phyloP scores from a whole-genome alignment of 2,888 invertebrate species.

The Sthenelais limicola region DNA sequence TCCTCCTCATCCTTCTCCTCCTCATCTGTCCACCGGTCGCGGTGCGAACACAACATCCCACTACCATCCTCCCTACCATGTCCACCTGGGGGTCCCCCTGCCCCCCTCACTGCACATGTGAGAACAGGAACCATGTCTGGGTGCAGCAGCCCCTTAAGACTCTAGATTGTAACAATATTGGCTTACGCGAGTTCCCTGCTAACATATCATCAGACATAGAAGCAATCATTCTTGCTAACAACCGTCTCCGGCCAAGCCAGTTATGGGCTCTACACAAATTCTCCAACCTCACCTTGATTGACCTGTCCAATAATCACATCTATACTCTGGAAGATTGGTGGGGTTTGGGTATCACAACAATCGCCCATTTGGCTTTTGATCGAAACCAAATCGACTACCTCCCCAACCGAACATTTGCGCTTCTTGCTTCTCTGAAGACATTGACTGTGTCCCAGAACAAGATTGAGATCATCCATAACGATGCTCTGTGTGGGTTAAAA shows the following conservation, averaged over 20 bases:
- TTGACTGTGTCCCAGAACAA: constrained; percentile 44
- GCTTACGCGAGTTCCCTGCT: constrained; percentile 45
- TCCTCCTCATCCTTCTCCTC: constrained; percentile 15
- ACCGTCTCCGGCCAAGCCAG: constrained; percentile 45
- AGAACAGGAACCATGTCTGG: constrained; percentile 24
- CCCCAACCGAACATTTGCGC: constrained; percentile 43
- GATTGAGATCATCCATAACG: constrained; percentile 45
- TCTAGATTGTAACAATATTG: constrained; percentile 43
- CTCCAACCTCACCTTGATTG: constrained; percentile 41
- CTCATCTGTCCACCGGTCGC: constrained; percentile 18
- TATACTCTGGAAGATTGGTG: constrained; percentile 34
- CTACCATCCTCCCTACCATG: neutral
- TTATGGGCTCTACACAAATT: constrained; percentile 41
- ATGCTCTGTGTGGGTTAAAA: constrained; percentile 37
- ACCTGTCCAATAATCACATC: constrained; percentile 42
- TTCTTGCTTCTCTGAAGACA: constrained; percentile 11
- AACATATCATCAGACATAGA: constrained; percentile 45
- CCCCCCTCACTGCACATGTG: constrained; percentile 22
- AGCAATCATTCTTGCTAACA: constrained; percentile 45
- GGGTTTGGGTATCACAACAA: constrained; percentile 3
- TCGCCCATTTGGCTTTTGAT: constrained; percentile 33
- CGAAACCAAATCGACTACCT: constrained; percentile 45
- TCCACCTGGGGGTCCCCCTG: neutral
- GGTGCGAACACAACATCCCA: neutral
- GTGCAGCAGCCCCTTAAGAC: constrained; percentile 17